Evolutionary conservation across 2,888 invertebrate genomes (phyloP), one percentile per base, ranked within the genome.

Genomic region (Fabriciana adippe): DNA sequence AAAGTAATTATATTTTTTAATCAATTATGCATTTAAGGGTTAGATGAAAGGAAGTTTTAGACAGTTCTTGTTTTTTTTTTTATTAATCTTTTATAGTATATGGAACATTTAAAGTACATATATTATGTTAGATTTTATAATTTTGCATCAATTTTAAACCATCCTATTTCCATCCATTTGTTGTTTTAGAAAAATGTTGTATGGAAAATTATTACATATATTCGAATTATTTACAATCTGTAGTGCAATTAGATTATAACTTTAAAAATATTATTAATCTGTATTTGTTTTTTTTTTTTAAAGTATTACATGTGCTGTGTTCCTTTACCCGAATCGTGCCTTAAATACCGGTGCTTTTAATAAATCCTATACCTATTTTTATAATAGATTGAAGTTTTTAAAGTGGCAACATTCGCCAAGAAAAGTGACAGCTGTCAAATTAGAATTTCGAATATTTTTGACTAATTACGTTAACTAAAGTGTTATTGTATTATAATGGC

Each of bases 351-450:
- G 66, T 66, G 66, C 66, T 66, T 47, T 18, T 26, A 51, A 41
- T 41, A 41, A 41, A 11, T 18, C 61, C 51, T 61, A 35, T 18
- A 51, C 50, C 51, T 51, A 51, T 51, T 61, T 51, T 50, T 61
- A 61, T 53, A 61, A n/a, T 59, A 48, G 16, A 57, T 59, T 59
- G 48, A 59, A 21, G 11, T 50, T 31, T 31, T 73, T 71, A 64
- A 72, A 74, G 74, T 80, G 77, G 76, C 74, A 78, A 77, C 68
- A 76, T 68, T 72, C 67, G 64, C 35, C 51, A 41, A n/a, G 57
- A 50, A 18, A 13, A 41, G 41, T 48, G 63, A 64, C 48, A 61
- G 66, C 41, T 66, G 66, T 60, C 66, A 57, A 21, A 45, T 18
- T 50, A 51, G 57, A 57, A 31, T 48, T 66, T 66, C 66, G 66